These are phyloP conservation scores for Uria aalge DNA, from an alignment of 2,113 vertebrate species.

Conservation along the genomic window DNA sequence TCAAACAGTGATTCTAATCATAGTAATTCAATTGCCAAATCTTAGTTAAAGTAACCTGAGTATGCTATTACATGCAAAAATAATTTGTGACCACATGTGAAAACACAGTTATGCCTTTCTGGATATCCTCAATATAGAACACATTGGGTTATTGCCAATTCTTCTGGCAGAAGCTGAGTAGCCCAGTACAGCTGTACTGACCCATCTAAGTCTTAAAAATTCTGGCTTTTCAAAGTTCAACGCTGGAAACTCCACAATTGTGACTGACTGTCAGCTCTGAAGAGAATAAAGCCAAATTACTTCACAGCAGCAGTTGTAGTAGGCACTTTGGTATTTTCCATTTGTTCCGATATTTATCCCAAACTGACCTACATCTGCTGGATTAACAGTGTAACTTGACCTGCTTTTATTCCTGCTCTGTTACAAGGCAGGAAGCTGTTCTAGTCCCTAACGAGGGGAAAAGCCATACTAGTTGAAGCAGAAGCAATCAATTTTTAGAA, in stretches of 20 bases:
- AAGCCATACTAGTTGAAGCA: neutral
- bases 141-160: neutral
- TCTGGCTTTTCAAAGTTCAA: neutral
- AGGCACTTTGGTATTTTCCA: constrained; percentile 54
- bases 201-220: neutral
- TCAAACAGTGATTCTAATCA: neutral
- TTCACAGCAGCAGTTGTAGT: constrained; percentile 38
- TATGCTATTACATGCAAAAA: neutral
- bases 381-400: constrained; percentile 72
- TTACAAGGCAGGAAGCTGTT: constrained; percentile 4
- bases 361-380: constrained; percentile 78
- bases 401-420: constrained; percentile 70
- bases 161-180: neutral
- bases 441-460: neutral
- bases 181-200: neutral
- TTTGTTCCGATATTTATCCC: constrained; percentile 73
- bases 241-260: neutral
- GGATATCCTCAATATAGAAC: neutral
- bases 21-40: neutral
- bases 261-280: constrained; percentile 23
- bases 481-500: neutral
- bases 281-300: constrained; percentile 35
- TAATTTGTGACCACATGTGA: neutral
- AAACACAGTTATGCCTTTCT: neutral
- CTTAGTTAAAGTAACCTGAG: neutral